Conservation (phyloP, 2,113 vertebrate genomes). For the Saguinus midas region DNA sequence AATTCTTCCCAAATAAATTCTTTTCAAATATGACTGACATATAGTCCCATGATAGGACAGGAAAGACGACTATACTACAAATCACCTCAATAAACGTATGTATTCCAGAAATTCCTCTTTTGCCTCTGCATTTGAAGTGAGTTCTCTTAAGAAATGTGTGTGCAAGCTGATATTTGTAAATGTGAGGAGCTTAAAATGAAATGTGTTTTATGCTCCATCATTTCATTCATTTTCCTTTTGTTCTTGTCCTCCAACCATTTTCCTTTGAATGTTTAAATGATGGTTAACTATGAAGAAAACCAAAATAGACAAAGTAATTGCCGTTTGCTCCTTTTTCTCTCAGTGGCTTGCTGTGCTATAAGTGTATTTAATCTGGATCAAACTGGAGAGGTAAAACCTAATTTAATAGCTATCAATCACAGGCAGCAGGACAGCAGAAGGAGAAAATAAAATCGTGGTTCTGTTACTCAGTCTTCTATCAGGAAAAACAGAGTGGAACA, state of each 20-base stretch:
- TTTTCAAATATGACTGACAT: neutral
- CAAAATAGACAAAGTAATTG: constrained; percentile 77
- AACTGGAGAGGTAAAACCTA: constrained; percentile 73
- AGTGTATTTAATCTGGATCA: constrained; percentile 80
- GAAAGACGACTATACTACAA: neutral
- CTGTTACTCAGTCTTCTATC: constrained; percentile 5
- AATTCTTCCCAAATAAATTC: constrained; percentile 23
- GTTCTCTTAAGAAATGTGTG: neutral
- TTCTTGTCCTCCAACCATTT: constrained; percentile 6
- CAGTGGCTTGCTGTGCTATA: constrained; percentile 73
- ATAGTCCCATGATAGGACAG: neutral
- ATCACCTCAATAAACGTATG: neutral
- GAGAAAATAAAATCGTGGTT: constrained; percentile 43
- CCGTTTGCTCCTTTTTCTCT: constrained; percentile 69
- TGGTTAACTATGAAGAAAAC: constrained; percentile 70
- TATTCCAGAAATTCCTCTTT: neutral
- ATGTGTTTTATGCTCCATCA: neutral
- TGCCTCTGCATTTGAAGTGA: neutral
- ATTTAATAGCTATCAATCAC: constrained; percentile 82
- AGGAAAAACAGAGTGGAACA: constrained; percentile 28
- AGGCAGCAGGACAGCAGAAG: constrained; percentile 43
- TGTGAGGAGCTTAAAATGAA: neutral
- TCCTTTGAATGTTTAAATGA: constrained; percentile 72
- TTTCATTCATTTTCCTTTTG: constrained; percentile 35
- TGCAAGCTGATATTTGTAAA: neutral